phyloP scores from a whole-genome alignment of 1,140 invertebrate species.

The Ephestia elutella region DNA sequence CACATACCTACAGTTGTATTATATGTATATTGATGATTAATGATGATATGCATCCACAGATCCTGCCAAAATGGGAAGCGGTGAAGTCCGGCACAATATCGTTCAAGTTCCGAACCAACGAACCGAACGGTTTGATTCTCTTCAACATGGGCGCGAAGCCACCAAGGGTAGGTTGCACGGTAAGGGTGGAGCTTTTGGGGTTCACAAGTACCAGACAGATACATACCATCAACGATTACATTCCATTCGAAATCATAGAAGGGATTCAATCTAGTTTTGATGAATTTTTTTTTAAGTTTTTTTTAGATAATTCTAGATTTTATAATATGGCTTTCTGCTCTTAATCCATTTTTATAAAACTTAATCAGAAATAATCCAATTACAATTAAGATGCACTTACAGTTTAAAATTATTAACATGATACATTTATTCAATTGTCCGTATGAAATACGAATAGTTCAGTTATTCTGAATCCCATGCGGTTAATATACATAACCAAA shows the following conservation, averaged over 20 bases:
- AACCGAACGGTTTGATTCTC: conserved; percentile 93
- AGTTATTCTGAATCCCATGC: too few relatives aligned
- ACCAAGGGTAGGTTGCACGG: conserved; percentile 80
- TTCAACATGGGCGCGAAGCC: conserved; percentile 90
- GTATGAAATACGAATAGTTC: too few relatives aligned
- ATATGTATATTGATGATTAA: too few relatives aligned
- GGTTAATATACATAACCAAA: too few relatives aligned
- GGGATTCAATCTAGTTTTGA: conserved; percentile 10
- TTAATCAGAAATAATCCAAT: too few relatives aligned
- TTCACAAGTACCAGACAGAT: conserved; percentile 41
- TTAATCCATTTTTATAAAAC: too few relatives aligned
- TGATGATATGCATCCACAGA: conserved; percentile 67
- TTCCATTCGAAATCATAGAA: conserved; percentile 13
- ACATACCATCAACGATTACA: conserved; percentile 33
- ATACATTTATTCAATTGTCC: too few relatives aligned
- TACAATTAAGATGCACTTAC: too few relatives aligned
- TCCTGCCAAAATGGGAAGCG: conserved; percentile 91
- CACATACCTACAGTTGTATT: too few relatives aligned
- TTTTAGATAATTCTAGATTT: too few relatives aligned
- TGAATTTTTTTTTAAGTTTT: not conserved
- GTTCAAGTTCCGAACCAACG: conserved; percentile 95
- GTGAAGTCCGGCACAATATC: conserved; percentile 90
- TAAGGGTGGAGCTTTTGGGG: conserved; percentile 74
- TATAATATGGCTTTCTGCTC: too few relatives aligned
- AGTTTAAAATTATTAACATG: too few relatives aligned